Evolutionary conservation across 2,888 invertebrate genomes (phyloP), one percentile per base, ranked within the genome.

Genomic region (Acleris literana): DNA sequence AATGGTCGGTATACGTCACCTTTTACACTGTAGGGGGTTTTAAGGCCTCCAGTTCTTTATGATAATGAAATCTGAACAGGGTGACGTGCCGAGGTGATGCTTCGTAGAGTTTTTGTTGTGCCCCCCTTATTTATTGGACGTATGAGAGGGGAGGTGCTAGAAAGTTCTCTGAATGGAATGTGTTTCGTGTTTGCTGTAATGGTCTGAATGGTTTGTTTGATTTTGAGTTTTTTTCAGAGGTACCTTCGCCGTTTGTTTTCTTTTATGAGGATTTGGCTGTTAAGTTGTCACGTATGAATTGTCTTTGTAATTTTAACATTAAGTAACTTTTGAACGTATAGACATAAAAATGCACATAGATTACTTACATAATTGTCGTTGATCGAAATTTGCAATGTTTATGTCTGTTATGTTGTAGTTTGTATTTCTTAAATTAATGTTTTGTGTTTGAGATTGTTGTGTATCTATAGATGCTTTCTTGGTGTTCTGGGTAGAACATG

Each of bases 31-130:
- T 83, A 86, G 86, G 90, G 91, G 92, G 90, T 90, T 92, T 92
- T 91, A 91, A 92, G 92, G 91, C 91, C 88, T 88, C 86, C 88
- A 91, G 92, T 92, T 92, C 92, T 92, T 92, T 92, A 92, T 92
- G 92, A 90, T 92, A 92, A 92, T 92, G 92, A 92, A 92, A 92
- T 92, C 92, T 92, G 92, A 92, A 90, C 91, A 87, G 92, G 91
- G 91, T 92, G 92, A 92, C 89, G 90, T 85, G 88, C 84, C 83
- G 88, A 90, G 90, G 90, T 91, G 92, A 90, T 90, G 91, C 83
- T 80, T 89, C 84, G 78, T 86, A 88, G 88, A 90, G 91, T 91
- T 92, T 92, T 92, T 92, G 92, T 91, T 91, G 90, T 87, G 85
- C 77, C 84, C 83, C 85, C 88, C 83, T 90, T 91, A 91, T 91